phyloP scores from a whole-genome alignment of 2,888 invertebrate species.

The Sarcophaga caerulescens region DNA sequence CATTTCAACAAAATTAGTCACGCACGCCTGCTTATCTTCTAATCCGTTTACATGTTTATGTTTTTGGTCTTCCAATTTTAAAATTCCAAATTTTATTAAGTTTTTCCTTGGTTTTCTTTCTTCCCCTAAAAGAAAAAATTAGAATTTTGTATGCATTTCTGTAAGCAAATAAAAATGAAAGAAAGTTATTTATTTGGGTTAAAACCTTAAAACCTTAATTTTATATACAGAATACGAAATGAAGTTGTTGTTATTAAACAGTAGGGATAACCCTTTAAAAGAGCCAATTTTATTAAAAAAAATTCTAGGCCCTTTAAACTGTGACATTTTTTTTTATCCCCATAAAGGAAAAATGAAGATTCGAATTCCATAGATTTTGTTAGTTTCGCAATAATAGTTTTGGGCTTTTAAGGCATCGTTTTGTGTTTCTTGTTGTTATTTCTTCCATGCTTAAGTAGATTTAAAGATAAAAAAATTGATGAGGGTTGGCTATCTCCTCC shows the following conservation, averaged over 20 bases:
- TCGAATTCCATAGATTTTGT: no score
- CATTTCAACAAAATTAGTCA: conserved; percentile 44
- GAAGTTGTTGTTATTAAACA: conserved; percentile 9
- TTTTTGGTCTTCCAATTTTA: conserved; percentile 19
- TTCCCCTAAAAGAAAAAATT: neutral
- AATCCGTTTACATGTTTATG: conserved; percentile 30
- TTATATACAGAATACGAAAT: conserved; percentile 8
- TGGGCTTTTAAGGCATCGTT: no score
- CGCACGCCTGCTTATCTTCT: conserved; percentile 56
- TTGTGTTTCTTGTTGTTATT: no score
- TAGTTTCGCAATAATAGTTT: no score
- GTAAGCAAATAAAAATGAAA: neutral
- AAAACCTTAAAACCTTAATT: conserved; percentile 42
- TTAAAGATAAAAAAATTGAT: conserved; percentile 56
- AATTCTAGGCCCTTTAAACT: conserved; percentile 55
- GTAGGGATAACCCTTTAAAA: conserved; percentile 39
- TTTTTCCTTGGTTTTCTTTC: neutral
- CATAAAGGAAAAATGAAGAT: neutral
- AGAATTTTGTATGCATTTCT: conserved; percentile 29
- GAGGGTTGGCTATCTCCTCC: conserved; percentile 20
- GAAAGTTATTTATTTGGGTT: conserved; percentile 33
- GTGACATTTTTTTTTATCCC: conserved; percentile 54
- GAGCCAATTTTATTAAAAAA: no score
- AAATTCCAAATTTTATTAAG: conserved; percentile 29
- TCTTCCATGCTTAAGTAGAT: conserved; percentile 24